phyloP scores from a whole-genome alignment of 2,888 invertebrate genomes.

The Hypomecis atomaria region DNA sequence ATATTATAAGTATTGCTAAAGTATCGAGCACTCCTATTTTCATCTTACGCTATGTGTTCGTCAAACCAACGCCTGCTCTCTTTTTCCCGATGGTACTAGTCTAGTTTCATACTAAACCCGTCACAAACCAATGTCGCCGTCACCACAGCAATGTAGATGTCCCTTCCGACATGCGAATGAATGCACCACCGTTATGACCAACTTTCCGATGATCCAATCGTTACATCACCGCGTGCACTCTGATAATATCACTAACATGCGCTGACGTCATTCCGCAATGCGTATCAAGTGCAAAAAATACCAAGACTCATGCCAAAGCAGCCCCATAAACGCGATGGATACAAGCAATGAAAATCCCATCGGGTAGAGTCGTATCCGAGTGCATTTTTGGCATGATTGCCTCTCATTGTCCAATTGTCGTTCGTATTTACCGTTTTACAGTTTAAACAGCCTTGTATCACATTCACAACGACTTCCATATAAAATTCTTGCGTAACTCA shows the following conservation, averaged over 20 bases:
- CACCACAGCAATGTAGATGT: slow-evolving; percentile 7
- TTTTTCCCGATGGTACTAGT: too few relatives aligned
- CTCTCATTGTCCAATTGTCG: slow-evolving; percentile 42
- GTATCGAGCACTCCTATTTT: too few relatives aligned
- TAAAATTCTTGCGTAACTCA: slow-evolving; percentile 33
- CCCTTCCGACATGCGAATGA: slow-evolving; percentile 19
- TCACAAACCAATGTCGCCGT: slow-evolving; percentile 1
- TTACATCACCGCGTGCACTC: slow-evolving; percentile 62
- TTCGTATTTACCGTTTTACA: slow-evolving; percentile 37
- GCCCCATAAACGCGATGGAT: slow-evolving; percentile 52
- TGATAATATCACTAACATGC: slow-evolving; percentile 49
- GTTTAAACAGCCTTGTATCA: slow-evolving; percentile 27
- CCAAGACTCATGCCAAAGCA: slow-evolving; percentile 51
- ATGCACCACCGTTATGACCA: slow-evolving; percentile 39
- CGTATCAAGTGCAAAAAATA: slow-evolving; percentile 50
- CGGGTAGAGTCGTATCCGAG: slow-evolving; percentile 51
- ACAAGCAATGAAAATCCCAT: slow-evolving; percentile 58
- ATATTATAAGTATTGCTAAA: too few relatives aligned
- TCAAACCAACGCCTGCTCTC: too few relatives aligned
- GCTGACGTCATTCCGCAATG: slow-evolving; percentile 57
- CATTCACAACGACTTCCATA: slow-evolving; percentile 33
- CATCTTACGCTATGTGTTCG: too few relatives aligned
- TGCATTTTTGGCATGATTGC: slow-evolving; percentile 64
- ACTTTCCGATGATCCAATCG: slow-evolving; percentile 56
- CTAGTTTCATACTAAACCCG: too few relatives aligned